phyloP scores from a whole-genome alignment of 2,113 vertebrate genomes.

The Alethe diademata region DNA sequence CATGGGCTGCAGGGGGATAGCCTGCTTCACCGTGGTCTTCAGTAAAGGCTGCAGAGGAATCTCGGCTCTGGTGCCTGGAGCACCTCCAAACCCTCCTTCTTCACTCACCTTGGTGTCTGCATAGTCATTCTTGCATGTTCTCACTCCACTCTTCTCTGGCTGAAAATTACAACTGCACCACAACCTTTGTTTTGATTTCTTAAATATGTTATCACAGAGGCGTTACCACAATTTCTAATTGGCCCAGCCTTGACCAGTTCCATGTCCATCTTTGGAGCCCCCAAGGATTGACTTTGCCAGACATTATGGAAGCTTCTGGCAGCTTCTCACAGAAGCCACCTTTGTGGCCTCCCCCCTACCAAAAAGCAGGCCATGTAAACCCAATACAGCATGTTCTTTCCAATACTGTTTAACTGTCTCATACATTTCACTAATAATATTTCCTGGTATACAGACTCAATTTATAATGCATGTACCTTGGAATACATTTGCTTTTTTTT shows the following conservation, averaged over 20 bases:
- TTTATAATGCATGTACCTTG: background rate
- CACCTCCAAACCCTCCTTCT: background rate
- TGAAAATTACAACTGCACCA: background rate
- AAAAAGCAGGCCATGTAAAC: background rate
- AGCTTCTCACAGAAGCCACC: background rate
- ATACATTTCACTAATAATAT: background rate
- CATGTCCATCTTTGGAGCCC: background rate
- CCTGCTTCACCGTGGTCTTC: background rate
- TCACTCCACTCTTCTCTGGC: background rate
- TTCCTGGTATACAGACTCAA: background rate
- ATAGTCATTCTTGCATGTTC: background rate
- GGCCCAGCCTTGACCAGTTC: background rate
- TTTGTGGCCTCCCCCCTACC: background rate
- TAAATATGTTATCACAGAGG: background rate
- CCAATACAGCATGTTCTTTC: background rate
- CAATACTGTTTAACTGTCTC: background rate
- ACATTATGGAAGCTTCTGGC: background rate
- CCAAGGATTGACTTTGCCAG: background rate
- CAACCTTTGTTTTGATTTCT: background rate
- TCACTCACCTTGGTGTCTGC: background rate
- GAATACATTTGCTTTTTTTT: background rate
- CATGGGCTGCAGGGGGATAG: background rate
- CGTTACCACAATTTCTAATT: background rate
- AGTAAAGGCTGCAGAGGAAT: background rate
- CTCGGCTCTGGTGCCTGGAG: background rate